Evolutionary conservation across 2,888 invertebrate species (phyloP).

Genomic region (Stramonita haemastoma): DNA sequence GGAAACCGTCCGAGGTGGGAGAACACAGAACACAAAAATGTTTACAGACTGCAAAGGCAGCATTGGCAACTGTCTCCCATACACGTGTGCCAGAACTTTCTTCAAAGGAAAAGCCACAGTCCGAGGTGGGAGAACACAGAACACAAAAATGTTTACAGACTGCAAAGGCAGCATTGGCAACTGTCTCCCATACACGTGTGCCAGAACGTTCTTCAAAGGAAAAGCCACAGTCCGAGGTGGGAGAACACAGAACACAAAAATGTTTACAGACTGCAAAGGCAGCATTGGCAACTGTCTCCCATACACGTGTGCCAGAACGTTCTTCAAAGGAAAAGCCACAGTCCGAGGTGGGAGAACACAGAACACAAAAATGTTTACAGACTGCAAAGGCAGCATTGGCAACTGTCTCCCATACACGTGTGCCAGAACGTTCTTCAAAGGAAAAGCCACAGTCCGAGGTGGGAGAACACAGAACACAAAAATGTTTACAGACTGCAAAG

Average conservation of each 20-base stretch:
- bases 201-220: background rate
- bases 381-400: background rate
- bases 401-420: background rate
- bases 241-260: no score
- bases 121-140: no score
- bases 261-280: no score
- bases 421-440: background rate
- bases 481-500: no score
- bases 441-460: no score
- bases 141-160: no score
- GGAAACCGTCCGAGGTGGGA: no score
- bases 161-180: background rate
- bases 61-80: background rate
- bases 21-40: no score
- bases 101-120: background rate
- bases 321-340: background rate
- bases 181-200: background rate
- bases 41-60: background rate
- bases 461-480: no score
- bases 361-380: no score
- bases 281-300: background rate
- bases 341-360: no score
- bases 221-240: no score
- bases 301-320: background rate
- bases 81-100: background rate